Base-by-base conservation (phyloP, 2,888 invertebrate genomes). In the Orthosia incerta region DNA sequence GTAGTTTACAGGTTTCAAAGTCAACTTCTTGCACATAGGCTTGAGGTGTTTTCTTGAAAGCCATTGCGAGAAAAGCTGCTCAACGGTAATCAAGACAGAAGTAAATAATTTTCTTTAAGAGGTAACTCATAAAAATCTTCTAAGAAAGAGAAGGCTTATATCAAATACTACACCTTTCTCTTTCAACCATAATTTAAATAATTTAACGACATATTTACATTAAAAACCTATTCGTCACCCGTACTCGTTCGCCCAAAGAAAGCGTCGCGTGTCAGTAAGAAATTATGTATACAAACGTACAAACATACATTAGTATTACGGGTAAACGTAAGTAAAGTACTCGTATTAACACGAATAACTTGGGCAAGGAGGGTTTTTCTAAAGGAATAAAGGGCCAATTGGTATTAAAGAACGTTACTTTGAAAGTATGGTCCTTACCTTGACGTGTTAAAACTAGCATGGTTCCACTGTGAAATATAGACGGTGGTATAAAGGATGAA, bases 231-330 rank as follows among this genome's bases (percentile, higher is more conserved):
- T 55, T 53, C 26, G 26, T 68, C 18, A 31, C 31, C 20, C 20
- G 51, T 67, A 39, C 20, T 39, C 46, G 20, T 18, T 9, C 23
- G 15, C 18, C 5, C 51, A 57, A 69, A 57, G 59, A 63, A 31
- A 50, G 7, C 31, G 50, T 82, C 11, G 83, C 82, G 82, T 82
- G 82, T 23, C 39, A 4, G 16, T 5, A 12, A 48, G 55, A 69
- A 82, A 82, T 82, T 82, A n/a, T n/a, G n/a, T n/a, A n/a, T n/a
- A n/a, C n/a, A 82, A 71, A 76, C 79, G 56, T 50, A 67, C 63
- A 74, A 79, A 82, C 73, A 67, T 15, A 71, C 69, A 61, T 74
- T 74, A 82, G 55, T 57, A 50, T 50, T 66, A 62, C 57, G 23
- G 23, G 69, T 53, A n/a, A 68, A 77, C 57, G 61, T 62, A 53